phyloP scores from a whole-genome alignment of 2,113 vertebrate genomes.

The Guaruba guarouba region DNA sequence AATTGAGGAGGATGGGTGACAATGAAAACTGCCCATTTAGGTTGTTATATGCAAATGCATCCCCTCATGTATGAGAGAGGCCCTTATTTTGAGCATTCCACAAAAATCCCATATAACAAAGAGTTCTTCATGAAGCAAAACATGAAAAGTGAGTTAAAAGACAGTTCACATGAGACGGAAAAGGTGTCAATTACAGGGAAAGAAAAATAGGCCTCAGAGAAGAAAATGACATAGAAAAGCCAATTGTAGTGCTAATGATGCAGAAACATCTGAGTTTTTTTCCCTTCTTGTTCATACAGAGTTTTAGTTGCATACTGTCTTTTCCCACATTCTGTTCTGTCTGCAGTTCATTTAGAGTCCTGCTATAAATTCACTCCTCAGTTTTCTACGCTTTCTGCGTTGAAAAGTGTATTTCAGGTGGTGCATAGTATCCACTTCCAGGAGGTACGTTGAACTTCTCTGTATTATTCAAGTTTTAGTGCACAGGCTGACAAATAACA shows the following conservation, averaged over 20 bases:
- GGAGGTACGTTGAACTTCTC: not conserved
- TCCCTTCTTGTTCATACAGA: not conserved
- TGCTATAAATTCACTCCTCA: not conserved
- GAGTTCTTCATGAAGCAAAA: not conserved
- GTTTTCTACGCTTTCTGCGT: not conserved
- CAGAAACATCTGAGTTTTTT: not conserved
- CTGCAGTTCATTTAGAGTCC: not conserved
- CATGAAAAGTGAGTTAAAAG: not conserved
- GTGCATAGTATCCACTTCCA: not conserved
- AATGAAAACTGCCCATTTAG: not conserved
- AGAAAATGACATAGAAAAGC: not conserved
- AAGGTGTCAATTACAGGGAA: not conserved
- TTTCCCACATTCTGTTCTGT: not conserved
- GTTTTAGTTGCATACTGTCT: not conserved
- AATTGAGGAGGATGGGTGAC: not conserved
- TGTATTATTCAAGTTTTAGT: not conserved
- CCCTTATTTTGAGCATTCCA: not conserved
- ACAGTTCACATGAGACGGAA: not conserved
- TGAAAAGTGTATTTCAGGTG: not conserved
- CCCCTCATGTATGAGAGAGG: not conserved
- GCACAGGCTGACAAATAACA: not conserved
- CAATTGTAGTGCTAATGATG: not conserved
- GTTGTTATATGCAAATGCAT: not conserved
- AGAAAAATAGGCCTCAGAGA: not conserved
- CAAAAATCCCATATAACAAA: not conserved